Conservation (phyloP, 1,140 invertebrate species). For the Cydia pomonella region DNA sequence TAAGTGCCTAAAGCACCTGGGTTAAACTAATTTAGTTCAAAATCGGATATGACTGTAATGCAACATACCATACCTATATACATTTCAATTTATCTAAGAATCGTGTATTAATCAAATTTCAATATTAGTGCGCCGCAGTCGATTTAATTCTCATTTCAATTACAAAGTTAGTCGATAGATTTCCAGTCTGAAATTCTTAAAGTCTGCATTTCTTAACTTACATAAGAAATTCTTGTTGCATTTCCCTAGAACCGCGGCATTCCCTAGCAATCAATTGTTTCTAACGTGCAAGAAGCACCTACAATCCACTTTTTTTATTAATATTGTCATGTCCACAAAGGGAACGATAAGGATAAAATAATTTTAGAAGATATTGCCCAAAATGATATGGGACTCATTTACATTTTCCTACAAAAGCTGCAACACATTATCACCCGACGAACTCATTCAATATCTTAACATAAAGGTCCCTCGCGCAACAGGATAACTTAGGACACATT, state of each 20-base stretch:
- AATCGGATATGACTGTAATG: too few species aligned
- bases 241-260: not conserved
- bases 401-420: slow-evolving; percentile 8
- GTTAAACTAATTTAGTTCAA: too few species aligned
- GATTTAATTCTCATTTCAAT: not conserved
- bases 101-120: too few species aligned
- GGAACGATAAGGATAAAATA: not conserved
- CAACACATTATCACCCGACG: slow-evolving; percentile 1
- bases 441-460: not conserved
- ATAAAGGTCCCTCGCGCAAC: slow-evolving; percentile 8
- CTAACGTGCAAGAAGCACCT: not conserved
- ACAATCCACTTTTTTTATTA: not conserved
- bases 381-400: not conserved
- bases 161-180: not conserved
- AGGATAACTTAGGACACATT: slow-evolving; percentile 8
- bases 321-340: not conserved
- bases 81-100: too few species aligned
- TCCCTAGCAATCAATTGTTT: not conserved
- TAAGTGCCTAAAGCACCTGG: too few species aligned
- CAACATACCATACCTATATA: too few species aligned
- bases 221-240: not conserved
- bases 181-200: not conserved
- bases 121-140: not conserved
- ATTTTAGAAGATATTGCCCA: not conserved
- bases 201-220: not conserved